These are phyloP conservation scores for Artibeus lituratus DNA, from an alignment of 2,797 vertebrate genomes.

Conservation along the genomic window DNA sequence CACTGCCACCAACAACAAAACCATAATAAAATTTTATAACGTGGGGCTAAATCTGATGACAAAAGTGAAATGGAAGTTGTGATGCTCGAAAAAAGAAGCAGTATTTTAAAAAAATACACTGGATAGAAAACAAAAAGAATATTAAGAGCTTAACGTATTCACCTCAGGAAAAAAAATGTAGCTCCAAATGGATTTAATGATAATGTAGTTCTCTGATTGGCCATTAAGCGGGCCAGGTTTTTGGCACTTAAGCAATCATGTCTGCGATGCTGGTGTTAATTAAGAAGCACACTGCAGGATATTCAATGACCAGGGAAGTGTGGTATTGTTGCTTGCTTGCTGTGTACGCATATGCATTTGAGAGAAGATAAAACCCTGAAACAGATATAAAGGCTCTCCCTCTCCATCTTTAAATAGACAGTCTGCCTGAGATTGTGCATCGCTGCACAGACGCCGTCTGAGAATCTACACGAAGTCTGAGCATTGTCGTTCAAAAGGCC, in stretches of 20 bases:
- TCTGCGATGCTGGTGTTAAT: slow-evolving; percentile 58
- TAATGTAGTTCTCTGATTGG: slow-evolving; percentile 41
- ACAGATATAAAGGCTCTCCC: not conserved
- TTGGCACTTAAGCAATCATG: slow-evolving; percentile 34
- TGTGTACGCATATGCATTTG: not conserved
- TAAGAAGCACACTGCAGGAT: slow-evolving; percentile 57
- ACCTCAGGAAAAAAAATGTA: not conserved
- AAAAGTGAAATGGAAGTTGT: slow-evolving; percentile 31
- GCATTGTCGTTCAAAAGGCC: not conserved
- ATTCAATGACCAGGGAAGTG: slow-evolving; percentile 42
- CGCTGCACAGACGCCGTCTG: not conserved
- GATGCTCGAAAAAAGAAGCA: not conserved
- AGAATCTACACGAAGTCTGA: not conserved
- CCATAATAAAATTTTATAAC: slow-evolving; percentile 34
- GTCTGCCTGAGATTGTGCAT: not conserved
- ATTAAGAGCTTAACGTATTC: slow-evolving; percentile 26
- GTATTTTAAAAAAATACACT: not conserved
- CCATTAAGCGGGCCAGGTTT: slow-evolving; percentile 41
- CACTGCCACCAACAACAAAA: not conserved
- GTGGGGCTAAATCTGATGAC: slow-evolving; percentile 68
- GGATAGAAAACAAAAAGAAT: slow-evolving; percentile 8
- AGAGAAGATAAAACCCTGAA: slow-evolving; percentile 44
- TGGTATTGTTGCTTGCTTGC: not conserved
- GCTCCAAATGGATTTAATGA: slow-evolving; percentile 47
- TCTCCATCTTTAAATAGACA: not conserved